A percentile compares a stretch with the other conserved stretches of the same genome.
phyloP scores from a whole-genome alignment of 2,888 invertebrate species.

The Agonopterix alstromeriana region DNA sequence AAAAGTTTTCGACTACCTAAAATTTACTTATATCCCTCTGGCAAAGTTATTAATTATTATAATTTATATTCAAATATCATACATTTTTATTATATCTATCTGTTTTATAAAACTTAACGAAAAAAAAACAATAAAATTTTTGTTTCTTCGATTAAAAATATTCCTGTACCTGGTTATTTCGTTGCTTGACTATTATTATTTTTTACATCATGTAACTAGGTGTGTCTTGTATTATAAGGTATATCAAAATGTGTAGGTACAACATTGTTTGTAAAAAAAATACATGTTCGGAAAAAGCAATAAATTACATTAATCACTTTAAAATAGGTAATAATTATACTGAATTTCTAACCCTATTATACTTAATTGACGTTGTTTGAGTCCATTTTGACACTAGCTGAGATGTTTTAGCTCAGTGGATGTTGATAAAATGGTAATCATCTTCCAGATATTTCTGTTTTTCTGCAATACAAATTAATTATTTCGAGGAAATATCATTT shows the following conservation, averaged over 20 bases:
- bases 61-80: slow-evolving; percentile 17
- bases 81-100: slow-evolving; percentile 24
- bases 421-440: too few species aligned
- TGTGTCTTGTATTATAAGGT: background rate
- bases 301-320: background rate
- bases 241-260: background rate
- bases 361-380: too few species aligned
- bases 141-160: slow-evolving; percentile 6
- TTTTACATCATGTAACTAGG: too few species aligned
- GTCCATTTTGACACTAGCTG: too few species aligned
- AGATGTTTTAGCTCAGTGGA: too few species aligned
- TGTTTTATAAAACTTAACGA: slow-evolving; percentile 8
- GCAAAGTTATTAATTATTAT: slow-evolving; percentile 45
- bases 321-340: background rate
- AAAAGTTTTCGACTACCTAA: slow-evolving; percentile 71
- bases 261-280: slow-evolving; percentile 13
- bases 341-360: too few species aligned
- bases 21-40: slow-evolving; percentile 70
- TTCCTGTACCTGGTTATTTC: slow-evolving; percentile 45
- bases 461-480: too few species aligned
- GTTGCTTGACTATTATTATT: slow-evolving; percentile 30
- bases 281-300: slow-evolving; percentile 30
- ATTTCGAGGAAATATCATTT: too few species aligned
- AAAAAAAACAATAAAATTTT: background rate
- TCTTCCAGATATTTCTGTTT: too few species aligned